Percentiles rank a stretch among this genome's conserved stretches.
These are phyloP conservation scores for Lepidurus couesii DNA, from an alignment of 1,140 invertebrate species.

Conservation along the genomic window DNA sequence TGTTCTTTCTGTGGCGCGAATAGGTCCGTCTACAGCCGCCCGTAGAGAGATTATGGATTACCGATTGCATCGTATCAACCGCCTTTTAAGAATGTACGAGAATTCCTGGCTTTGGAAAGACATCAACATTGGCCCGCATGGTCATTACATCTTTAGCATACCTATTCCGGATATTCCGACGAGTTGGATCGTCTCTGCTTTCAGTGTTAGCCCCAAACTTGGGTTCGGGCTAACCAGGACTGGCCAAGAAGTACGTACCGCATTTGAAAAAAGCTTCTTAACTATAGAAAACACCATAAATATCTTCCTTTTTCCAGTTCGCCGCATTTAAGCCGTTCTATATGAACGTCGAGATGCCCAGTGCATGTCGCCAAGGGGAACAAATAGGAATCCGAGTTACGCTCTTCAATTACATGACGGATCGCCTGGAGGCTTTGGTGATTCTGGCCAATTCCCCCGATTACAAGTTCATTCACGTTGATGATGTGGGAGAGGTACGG, in stretches of 20 bases:
- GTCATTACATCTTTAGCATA: constrained; percentile 71
- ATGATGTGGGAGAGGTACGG: constrained; percentile 61
- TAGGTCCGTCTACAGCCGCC: constrained; percentile 34
- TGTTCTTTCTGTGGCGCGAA: constrained; percentile 28
- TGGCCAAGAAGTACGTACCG: constrained; percentile 58
- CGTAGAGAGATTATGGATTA: constrained; percentile 57
- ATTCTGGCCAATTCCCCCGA: constrained; percentile 75
- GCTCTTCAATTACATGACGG: constrained; percentile 87
- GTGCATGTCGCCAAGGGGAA: constrained; percentile 75
- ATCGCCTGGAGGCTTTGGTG: constrained; percentile 75
- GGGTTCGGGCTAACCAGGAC: constrained; percentile 79
- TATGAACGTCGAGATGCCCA: constrained; percentile 90
- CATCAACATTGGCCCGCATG: constrained; percentile 83
- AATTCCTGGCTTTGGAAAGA: constrained; percentile 93
- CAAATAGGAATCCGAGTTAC: constrained; percentile 87
- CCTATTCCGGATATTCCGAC: constrained; percentile 76
- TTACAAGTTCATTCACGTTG: constrained; percentile 92
- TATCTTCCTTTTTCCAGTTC: constrained; percentile 52
- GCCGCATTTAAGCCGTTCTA: constrained; percentile 83
- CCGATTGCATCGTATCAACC: constrained; percentile 75
- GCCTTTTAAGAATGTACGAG: constrained; percentile 80
- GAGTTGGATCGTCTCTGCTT: constrained; percentile 87
- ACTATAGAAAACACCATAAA: not conserved
- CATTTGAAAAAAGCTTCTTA: not conserved
- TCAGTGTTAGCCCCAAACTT: constrained; percentile 74